Base-by-base conservation (phyloP, 2,888 invertebrate species). In the Eupeodes latifasciatus region DNA sequence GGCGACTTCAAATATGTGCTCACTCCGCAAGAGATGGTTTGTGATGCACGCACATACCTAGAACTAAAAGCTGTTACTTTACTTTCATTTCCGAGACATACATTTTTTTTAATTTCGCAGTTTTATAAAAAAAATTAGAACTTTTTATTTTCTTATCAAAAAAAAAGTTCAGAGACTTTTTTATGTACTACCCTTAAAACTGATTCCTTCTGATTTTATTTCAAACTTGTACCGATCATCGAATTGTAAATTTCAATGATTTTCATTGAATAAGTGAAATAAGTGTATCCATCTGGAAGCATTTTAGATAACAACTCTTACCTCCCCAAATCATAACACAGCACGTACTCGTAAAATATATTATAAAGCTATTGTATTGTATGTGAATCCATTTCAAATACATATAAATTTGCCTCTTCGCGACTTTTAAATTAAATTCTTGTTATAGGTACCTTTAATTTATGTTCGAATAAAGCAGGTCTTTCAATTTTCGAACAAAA, bases 261-360 rank as follows among this genome's bases (percentile, higher is more conserved):
- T 81, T 47, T 53, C 77, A 88, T 76, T 88, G 62, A 81, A 57
- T 75, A 67, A 27, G 27, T 27, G 53, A 66, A 78, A 76, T 57
- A 57, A 71, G 91, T 90, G 90, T 89, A 91, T 90, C 92, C 91
- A 92, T 91, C 93, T 91, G 93, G 92, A 92, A 93, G 91, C 92
- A 91, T 92, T 92, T 91, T 90, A 93, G 93, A 93, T 93, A 93
- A 93, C 91, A 89, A 76, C 11, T 89, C 59, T 27, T 19, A 19
- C 40, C 77, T 74, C 67, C 53, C 3, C 62, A 51, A 59, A 27
- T 34, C 27, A 7, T 7, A 5, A 40, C 67, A 78, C 53, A 5
- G n/a, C 11, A 12, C 51, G 40, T 11, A 11, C 11, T 57, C 27
- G 27, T 19, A 27, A 12, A 64, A 19, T 19, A 74, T 66, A 72